Base-by-base conservation (phyloP, 37 sponge, comb jelly and placozoan species). In the Diacarnus erythraeanus region DNA sequence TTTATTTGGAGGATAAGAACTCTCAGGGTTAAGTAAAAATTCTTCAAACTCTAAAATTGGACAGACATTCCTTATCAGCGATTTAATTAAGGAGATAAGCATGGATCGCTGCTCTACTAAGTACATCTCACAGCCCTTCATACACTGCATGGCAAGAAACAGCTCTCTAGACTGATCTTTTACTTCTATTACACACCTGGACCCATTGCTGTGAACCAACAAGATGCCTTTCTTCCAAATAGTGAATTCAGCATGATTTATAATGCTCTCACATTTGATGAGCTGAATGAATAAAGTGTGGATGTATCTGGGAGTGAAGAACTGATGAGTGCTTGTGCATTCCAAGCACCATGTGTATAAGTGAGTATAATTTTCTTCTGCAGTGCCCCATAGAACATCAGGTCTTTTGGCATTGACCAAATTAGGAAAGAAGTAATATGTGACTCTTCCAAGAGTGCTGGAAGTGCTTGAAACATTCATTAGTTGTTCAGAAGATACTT, bases 201-300 rank as follows among this genome's bases (percentile, higher is more conserved):
- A 9, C 6, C 17, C 64, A 30, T 27, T 63, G 26, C 30, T 63
- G 64, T 63, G 26, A 15, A 63, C 31, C 20, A n/a, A 63, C 30
- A n/a, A 63, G 64, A 63, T 63, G 64, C 64, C 64, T 8, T 27
- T n/a, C 20, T 63, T 63, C 64, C 64, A 63, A 8, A 63, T 63
- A 8, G 64, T 5, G 18, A 9, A 63, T 27, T 20, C 64, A 30
- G 64, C 17, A 27, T 63, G 4, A 15, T 9, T 20, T n/a, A n/a
- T 9, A 27, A 22, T 9, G 5, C 6, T 4, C 8, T n/a, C 64
- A 63, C 8, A 63, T n/a, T 30, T 8, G 6, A 27, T 8, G 8
- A 63, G 64, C 6, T 27, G 64, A 63, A 63, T n/a, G 31, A 63
- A 27, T n/a, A 63, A 27, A 30, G 31, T 63, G 26, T 63, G 64